Evolutionary conservation across 2,113 vertebrate genomes (phyloP), one percentile per base, ranked within the genome.

Genomic region (Mixornis gularis): DNA sequence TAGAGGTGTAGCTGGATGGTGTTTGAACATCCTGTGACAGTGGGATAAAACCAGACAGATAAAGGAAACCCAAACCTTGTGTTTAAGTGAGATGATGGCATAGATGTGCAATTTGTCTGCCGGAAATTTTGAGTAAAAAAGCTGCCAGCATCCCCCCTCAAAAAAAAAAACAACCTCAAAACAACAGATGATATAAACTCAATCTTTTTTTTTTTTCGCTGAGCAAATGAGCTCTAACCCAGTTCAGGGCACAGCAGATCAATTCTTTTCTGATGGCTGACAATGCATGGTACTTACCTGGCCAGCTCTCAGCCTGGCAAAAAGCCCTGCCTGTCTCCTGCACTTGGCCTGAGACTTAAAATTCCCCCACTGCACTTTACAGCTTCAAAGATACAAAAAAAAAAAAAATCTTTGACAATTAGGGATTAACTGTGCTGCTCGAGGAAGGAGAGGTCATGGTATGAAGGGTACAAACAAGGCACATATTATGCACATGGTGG

Each of bases 401-500:
- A 95, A 94, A 88, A 6, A 34, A 0, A 36, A 43, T 24, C 36
- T 81, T 19, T 69, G 44, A 48, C 66, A 89, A 73, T n/a, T 2
- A 48, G 48, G 74, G 43, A 85, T 72, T 69, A 51, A 43, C 32
- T 63, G 1, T 5, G 41, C 59, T 38, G 53, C 51, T 52, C 3
- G 43, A 82, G 38, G 74, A 82, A 91, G 38, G 49, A 85, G 74
- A 49, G 89, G 89, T 95, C 95, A 79, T 18, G 44, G 65, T 34
- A 60, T 3, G 43, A 64, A 25, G 18, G 70, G 43, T 38, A 82
- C n/a, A 93, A 95, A 89, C 70, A 89, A 88, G 63, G 63, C 90
- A 84, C 27, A 12, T 4, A 69, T 10, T 73, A 78, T 63, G 79
- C 93, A 95, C 95, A 85, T 81, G 94, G 88, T 94, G 94, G 92